phyloP scores from a whole-genome alignment of 2,113 vertebrate genomes.

The Galbula dea region DNA sequence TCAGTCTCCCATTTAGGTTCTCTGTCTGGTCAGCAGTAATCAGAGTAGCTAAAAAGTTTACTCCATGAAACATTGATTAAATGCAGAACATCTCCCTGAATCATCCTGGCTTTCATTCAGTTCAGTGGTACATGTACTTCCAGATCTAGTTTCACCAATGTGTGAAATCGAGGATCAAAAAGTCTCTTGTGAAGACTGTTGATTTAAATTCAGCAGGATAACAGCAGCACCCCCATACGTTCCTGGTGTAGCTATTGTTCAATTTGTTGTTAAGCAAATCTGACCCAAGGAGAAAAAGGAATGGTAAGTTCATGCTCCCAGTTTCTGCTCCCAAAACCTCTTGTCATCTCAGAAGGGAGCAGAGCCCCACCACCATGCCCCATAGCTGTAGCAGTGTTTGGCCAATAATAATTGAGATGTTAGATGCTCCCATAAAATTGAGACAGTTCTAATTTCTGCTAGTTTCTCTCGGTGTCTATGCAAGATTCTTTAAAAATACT shows the following conservation, averaged over 20 bases:
- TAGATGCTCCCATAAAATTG: background rate
- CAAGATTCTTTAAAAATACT: background rate
- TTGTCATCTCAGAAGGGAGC: background rate
- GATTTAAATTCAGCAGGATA: background rate
- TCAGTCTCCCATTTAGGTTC: background rate
- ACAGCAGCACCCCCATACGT: background rate
- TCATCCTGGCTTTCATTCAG: background rate
- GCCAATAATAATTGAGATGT: background rate
- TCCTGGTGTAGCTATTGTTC: background rate
- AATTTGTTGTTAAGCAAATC: background rate
- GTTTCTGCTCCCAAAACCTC: background rate
- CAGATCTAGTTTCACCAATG: background rate
- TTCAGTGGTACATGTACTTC: background rate
- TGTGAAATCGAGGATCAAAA: background rate
- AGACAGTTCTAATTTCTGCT: background rate
- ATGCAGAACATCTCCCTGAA: background rate
- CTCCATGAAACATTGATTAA: background rate
- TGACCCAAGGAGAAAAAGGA: background rate
- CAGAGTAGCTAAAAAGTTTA: background rate
- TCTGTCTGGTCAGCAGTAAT: background rate
- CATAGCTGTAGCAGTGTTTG: background rate
- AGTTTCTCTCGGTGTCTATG: background rate
- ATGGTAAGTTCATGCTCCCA: background rate
- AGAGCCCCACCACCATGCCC: background rate
- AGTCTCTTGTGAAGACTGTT: background rate